These are phyloP conservation scores for Ascaphus truei DNA, from an alignment of 2,113 vertebrate species.

Conservation along the genomic window DNA sequence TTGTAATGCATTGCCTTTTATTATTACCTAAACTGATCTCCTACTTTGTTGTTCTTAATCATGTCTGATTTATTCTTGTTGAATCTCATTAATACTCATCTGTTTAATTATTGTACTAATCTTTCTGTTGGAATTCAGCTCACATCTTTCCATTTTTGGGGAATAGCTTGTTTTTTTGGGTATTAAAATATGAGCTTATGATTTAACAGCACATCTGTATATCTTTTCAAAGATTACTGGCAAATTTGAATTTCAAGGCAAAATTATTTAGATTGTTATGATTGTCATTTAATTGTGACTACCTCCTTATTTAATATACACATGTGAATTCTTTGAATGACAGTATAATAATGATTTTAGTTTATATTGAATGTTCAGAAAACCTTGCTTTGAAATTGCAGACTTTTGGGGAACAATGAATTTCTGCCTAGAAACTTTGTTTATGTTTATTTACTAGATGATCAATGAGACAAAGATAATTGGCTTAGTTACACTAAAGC, in stretches of 20 bases:
- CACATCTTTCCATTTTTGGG: background rate
- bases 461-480: too few relatives aligned
- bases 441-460: too few relatives aligned
- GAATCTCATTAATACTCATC: background rate
- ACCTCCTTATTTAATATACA: background rate
- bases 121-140: background rate
- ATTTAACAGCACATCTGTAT: background rate
- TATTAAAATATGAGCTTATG: background rate
- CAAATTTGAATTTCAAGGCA: background rate
- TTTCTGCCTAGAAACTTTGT: too few relatives aligned
- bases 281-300: background rate
- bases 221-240: background rate
- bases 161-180: background rate
- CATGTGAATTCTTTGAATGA: background rate
- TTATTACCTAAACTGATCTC: background rate
- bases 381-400: too few relatives aligned
- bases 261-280: background rate
- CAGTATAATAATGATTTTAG: too few relatives aligned
- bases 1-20: slow-evolving; percentile 4
- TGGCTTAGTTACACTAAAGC: too few relatives aligned
- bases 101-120: background rate
- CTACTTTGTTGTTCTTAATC: background rate
- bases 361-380: too few relatives aligned
- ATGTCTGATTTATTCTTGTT: background rate
- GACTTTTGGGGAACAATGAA: too few relatives aligned